Evolutionary conservation across 1,140 invertebrate species (phyloP).

Genomic region (Drosophila paulistorum): DNA sequence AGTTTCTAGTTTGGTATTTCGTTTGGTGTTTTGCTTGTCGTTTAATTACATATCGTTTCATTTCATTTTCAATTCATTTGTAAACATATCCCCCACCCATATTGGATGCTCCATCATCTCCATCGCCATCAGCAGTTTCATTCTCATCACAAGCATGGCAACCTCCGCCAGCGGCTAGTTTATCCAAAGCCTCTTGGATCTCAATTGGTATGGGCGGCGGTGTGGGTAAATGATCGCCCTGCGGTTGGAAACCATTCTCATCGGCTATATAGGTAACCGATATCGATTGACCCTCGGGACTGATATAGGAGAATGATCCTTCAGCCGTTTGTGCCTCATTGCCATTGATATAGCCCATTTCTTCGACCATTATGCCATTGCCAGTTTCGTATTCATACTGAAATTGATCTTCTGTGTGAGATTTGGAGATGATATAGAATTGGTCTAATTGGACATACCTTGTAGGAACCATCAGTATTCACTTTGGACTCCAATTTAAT

Average conservation of each 20-base stretch:
- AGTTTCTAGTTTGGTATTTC: constrained; percentile 69
- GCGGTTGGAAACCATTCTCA: constrained; percentile 90
- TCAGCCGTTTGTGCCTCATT: constrained; percentile 86
- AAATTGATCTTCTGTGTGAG: not conserved
- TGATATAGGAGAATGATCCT: constrained; percentile 89
- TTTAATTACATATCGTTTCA: constrained; percentile 29
- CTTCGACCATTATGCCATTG: constrained; percentile 87
- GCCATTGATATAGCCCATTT: constrained; percentile 87
- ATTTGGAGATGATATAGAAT: not conserved
- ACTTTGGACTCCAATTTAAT: constrained; percentile 85
- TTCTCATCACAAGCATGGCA: constrained; percentile 84
- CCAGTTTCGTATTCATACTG: constrained; percentile 86
- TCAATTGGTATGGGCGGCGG: constrained; percentile 91
- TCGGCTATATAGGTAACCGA: constrained; percentile 91
- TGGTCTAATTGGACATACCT: constrained; percentile 38
- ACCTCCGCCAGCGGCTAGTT: constrained; percentile 87
- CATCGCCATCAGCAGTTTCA: constrained; percentile 75
- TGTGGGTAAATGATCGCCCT: constrained; percentile 89
- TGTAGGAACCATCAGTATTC: constrained; percentile 87
- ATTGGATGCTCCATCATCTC: constrained; percentile 26
- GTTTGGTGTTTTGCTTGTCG: constrained; percentile 52
- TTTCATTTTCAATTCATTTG: constrained; percentile 35
- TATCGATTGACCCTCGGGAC: constrained; percentile 88
- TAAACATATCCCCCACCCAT: constrained; percentile 54
- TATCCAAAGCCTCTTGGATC: constrained; percentile 91